Evolutionary conservation across 2,113 vertebrate genomes (phyloP), one percentile per base, ranked within the genome.

Genomic region (Gobio gobio): DNA sequence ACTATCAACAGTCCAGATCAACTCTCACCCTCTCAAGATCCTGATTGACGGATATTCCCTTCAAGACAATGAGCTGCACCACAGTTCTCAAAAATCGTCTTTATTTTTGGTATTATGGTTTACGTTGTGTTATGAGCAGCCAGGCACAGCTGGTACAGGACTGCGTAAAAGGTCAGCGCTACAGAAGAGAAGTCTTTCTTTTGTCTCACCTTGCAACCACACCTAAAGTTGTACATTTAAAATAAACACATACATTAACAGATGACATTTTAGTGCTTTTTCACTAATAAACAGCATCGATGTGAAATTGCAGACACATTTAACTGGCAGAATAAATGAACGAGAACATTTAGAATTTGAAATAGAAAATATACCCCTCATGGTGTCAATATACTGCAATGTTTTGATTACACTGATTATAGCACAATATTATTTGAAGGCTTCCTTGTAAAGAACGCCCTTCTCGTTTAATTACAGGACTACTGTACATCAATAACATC

Each of bases 61-160:
- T 40, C 3, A 70, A 33, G 18, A 70, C 66, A 70, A 70, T 22
- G 18, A 70, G 45, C 12, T 26, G 2, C 73, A 75, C 47, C 16
- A 76, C 47, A 76, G 26, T 33, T 76, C 26, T 76, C 16, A 10
- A 9, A 76, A 49, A 76, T 33, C 0, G 14, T 51, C 12, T 82
- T 82, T 82, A 70, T 72, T 56, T 82, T 82, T 82, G 64, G 80
- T 82, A 56, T 72, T 47, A 43, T 0, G 49, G 49, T 40, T 70
- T 58, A 70, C 2, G 26, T 49, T 68, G 43, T 26, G 40, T 63
- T 20, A 36, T 36, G 20, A 56, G 29, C 29, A 83, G 66, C 22
- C 66, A 58, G 20, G 49, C 63, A 66, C 49, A 56, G 47, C 64
- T 70, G 26, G 64, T 72, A 72, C 80, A 72, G 26, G 63, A 54